These are phyloP conservation scores for Hypselothyrea guttata DNA, from an alignment of 2,888 invertebrate genomes.

Conservation along the genomic window DNA sequence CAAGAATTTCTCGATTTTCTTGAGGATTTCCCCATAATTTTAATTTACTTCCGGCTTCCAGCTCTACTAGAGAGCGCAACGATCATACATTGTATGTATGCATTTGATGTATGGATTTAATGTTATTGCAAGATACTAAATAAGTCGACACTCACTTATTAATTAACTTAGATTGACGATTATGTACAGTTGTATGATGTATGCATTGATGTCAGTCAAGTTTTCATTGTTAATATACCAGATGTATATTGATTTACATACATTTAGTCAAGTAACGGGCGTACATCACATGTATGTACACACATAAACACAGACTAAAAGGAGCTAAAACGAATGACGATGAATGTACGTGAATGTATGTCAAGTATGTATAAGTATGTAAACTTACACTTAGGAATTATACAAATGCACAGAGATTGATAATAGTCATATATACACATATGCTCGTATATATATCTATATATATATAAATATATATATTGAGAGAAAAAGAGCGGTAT, in stretches of 20 bases:
- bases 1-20: too few relatives aligned
- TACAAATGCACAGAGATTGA: constrained; percentile 4
- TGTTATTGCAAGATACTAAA: constrained; percentile 41
- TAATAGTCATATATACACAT: not conserved
- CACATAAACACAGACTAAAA: too few relatives aligned
- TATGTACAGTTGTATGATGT: not conserved
- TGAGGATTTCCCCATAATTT: too few relatives aligned
- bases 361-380: constrained; percentile 17
- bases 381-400: not conserved
- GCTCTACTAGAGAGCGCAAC: too few relatives aligned
- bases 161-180: constrained; percentile 41
- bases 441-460: not conserved
- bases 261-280: too few relatives aligned
- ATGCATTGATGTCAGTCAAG: constrained; percentile 12
- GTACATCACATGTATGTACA: too few relatives aligned
- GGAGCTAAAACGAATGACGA: not conserved
- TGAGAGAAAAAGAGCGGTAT: not conserved
- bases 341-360: constrained; percentile 15
- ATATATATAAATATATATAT: not conserved
- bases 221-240: not conserved
- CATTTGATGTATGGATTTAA: too few relatives aligned
- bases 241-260: not conserved
- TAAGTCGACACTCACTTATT: constrained; percentile 40
- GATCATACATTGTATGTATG: too few relatives aligned
- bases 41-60: too few relatives aligned